Evolutionary conservation across 2,888 invertebrate genomes (phyloP).

Genomic region (Coelopa pilipes): DNA sequence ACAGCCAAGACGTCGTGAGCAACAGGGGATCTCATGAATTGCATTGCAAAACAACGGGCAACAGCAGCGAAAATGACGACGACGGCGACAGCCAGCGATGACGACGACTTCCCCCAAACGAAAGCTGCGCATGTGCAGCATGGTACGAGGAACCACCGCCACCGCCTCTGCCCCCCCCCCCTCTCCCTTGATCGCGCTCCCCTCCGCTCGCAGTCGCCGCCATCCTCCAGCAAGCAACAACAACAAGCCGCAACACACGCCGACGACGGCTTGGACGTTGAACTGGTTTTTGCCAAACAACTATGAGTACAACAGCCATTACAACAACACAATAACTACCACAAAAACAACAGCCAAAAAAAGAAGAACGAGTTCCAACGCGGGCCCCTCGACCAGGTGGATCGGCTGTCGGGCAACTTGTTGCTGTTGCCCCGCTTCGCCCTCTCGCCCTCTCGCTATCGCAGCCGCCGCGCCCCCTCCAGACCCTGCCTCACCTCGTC

Average conservation of each 20-base stretch:
- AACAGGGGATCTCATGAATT: constrained; percentile 15
- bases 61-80: not conserved
- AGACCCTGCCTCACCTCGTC: no score
- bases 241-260: no score
- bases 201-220: no score
- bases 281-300: constrained; percentile 25
- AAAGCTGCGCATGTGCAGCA: constrained; percentile 27
- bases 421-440: no score
- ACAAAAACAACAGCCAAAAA: not conserved
- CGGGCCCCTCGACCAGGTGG: no score
- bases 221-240: no score
- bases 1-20: not conserved
- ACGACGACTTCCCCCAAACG: constrained; percentile 35
- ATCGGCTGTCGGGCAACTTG: no score
- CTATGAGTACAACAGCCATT: not conserved
- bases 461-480: no score
- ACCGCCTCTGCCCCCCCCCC: no score
- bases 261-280: constrained; percentile 20
- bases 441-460: no score
- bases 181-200: no score
- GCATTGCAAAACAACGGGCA: constrained; percentile 1
- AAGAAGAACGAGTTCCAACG: constrained; percentile 20
- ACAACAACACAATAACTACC: no score
- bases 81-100: not conserved
- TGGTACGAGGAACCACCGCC: not conserved